A percentile compares a stretch with the other conserved stretches of the same genome.
Evolutionary conservation across 1,140 invertebrate species (phyloP).

Genomic region (Drosophila punjabiensis): DNA sequence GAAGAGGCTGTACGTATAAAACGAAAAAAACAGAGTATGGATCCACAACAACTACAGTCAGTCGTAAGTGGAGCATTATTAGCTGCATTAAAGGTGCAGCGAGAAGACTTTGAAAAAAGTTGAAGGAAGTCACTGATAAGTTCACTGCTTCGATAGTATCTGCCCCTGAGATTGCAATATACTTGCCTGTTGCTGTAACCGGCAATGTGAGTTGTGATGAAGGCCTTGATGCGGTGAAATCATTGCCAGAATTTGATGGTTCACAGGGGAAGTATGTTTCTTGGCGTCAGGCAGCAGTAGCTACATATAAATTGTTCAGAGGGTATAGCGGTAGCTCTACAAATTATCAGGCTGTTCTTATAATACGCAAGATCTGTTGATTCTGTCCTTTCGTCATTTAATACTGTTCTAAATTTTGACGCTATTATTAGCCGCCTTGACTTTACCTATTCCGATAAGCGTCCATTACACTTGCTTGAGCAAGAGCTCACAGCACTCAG

Average conservation of each 20-base stretch:
- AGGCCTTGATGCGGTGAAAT: slow-evolving; percentile 13
- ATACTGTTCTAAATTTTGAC: slow-evolving; percentile 45
- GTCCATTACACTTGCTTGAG: slow-evolving; percentile 39
- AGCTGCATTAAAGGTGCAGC: not conserved
- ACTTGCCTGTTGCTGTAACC: slow-evolving; percentile 1
- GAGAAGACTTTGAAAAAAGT: not conserved
- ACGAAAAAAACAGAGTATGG: not conserved
- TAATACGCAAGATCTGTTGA: slow-evolving; percentile 39
- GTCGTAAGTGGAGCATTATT: not conserved
- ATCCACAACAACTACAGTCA: not conserved
- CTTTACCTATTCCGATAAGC: slow-evolving; percentile 24
- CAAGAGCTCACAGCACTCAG: slow-evolving; percentile 29
- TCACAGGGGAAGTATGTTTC: slow-evolving; percentile 37
- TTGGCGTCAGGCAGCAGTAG: slow-evolving; percentile 38
- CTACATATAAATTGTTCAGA: slow-evolving; percentile 32
- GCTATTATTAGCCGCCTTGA: not conserved
- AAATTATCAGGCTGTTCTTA: slow-evolving; percentile 42
- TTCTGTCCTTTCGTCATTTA: slow-evolving; percentile 29
- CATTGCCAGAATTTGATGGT: slow-evolving; percentile 17
- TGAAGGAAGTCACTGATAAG: too few species aligned
- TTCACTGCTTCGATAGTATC: not conserved
- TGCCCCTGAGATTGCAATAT: not conserved
- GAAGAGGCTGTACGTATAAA: not conserved
- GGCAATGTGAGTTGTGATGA: slow-evolving; percentile 9
- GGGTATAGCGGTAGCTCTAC: slow-evolving; percentile 18